A percentile compares a stretch with the other conserved stretches of the same genome.
Conservation (phyloP, 2,888 invertebrate genomes). For the Tuberolachnus salignus region DNA sequence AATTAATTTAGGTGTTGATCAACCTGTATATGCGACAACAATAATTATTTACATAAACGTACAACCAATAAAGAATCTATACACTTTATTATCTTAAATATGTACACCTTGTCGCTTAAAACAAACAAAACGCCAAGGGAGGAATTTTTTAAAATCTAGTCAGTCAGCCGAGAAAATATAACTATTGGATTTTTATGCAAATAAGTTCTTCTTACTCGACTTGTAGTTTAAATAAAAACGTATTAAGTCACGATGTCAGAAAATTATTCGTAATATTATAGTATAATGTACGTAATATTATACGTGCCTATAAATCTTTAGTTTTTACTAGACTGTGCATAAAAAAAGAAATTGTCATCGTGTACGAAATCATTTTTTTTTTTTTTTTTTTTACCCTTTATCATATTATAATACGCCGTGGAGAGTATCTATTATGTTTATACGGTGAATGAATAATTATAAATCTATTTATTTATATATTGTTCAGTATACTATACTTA, state of each 20-base stretch:
- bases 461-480: neutral
- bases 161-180: neutral
- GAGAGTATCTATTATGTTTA: too few relatives aligned
- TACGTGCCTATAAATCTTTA: neutral
- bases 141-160: constrained; percentile 27
- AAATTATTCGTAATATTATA: constrained; percentile 1
- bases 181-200: neutral
- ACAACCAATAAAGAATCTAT: too few relatives aligned
- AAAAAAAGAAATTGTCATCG: neutral
- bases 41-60: neutral
- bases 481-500: too few relatives aligned
- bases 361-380: neutral
- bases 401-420: neutral
- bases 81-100: neutral
- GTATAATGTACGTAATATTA: neutral
- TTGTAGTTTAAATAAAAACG: constrained; percentile 5
- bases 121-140: constrained; percentile 14
- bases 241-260: constrained; percentile 5
- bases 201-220: constrained; percentile 9
- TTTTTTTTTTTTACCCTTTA: neutral
- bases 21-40: too few relatives aligned
- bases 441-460: neutral
- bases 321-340: neutral
- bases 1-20: too few relatives aligned
- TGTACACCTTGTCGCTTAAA: neutral